Conservation (phyloP, 2,113 vertebrate genomes). For the human (Homo sapiens) region DNA sequence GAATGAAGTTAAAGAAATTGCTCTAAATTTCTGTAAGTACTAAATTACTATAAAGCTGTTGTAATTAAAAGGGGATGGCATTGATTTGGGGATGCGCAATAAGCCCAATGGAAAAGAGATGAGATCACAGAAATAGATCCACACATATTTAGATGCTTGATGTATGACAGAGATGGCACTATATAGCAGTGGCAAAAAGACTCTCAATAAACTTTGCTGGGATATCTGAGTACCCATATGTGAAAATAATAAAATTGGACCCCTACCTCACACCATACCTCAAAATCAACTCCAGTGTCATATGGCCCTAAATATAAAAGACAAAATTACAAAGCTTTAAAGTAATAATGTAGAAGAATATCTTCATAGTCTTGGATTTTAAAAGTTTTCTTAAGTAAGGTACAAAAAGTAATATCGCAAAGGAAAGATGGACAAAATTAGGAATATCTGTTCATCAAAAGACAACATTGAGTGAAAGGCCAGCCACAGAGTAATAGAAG, state of each 20-base stretch:
- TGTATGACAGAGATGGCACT: background rate
- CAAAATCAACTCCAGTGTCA: background rate
- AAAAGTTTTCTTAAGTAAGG: background rate
- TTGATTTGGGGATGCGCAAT: background rate
- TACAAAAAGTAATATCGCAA: background rate
- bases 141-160: background rate
- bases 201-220: background rate
- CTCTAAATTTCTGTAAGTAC: background rate
- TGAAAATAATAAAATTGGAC: background rate
- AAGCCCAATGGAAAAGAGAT: background rate
- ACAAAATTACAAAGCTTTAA: background rate
- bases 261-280: background rate
- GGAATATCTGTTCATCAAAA: background rate
- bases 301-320: background rate
- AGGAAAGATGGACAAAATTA: slow-evolving; percentile 14
- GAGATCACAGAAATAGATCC: background rate
- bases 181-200: background rate
- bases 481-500: background rate
- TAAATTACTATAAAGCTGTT: background rate
- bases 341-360: background rate
- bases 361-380: background rate
- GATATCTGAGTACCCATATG: background rate
- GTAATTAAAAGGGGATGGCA: background rate
- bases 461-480: background rate
- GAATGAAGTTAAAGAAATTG: background rate